Conservation (phyloP, 2,113 vertebrate species). For the Lepisosteus oculatus region DNA sequence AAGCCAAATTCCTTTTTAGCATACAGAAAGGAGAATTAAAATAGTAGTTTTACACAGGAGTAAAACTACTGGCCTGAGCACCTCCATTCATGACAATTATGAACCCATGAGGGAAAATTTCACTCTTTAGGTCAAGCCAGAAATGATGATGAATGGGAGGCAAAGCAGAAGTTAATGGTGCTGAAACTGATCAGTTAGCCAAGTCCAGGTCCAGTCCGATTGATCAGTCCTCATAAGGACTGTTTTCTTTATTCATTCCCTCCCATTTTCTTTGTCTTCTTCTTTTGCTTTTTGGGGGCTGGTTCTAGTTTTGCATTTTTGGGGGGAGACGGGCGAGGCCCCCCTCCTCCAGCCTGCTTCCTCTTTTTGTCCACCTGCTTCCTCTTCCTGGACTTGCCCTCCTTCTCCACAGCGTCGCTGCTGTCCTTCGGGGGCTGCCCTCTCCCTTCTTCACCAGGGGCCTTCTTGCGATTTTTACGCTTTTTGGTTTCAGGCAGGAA, state of each 20-base stretch:
- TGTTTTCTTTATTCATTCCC: constrained; percentile 11
- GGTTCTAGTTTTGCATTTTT: constrained; percentile 55
- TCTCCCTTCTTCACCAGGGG: constrained; percentile 25
- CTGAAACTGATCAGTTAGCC: no score
- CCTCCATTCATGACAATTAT: no score
- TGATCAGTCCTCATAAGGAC: no score
- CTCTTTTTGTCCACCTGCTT: constrained; percentile 47
- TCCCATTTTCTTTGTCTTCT: constrained; percentile 45
- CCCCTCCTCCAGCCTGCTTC: constrained; percentile 13
- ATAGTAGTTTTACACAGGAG: no score
- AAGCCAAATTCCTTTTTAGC: no score
- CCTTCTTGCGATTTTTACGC: constrained; percentile 74
- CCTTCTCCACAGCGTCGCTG: not conserved
- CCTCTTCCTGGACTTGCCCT: not conserved
- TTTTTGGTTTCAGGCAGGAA: constrained; percentile 91
- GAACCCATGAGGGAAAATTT: no score
- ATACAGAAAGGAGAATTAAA: no score
- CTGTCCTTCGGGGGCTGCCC: constrained; percentile 1
- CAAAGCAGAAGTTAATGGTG: no score
- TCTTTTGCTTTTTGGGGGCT: constrained; percentile 34
- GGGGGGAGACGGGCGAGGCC: constrained; percentile 33
- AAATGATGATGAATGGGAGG: no score
- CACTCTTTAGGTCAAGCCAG: no score
- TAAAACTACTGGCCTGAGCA: no score
- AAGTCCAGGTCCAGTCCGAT: no score